Evolutionary conservation across 2,113 vertebrate genomes (phyloP), one percentile per base, ranked within the genome.

Genomic region (Lampris incognitus): DNA sequence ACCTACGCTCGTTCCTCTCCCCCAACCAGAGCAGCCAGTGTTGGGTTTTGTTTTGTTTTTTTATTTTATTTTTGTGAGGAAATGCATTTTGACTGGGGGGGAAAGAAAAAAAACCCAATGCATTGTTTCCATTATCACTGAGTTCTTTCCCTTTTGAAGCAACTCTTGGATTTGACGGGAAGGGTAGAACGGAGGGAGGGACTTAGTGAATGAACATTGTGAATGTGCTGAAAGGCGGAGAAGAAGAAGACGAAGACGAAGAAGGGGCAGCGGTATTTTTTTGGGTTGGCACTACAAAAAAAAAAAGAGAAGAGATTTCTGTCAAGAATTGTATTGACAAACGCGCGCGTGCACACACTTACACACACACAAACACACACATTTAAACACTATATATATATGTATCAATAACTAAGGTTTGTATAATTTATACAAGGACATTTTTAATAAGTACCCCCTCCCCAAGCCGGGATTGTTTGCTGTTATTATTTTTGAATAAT

Each of bases 381-480:
- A 79, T 42, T 66, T 58, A 57, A 73, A 75, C 81, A 71, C 82
- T 89, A 86, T 90, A 87, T 88, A 79, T 87, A 88, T 90, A 78
- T 89, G 85, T 87, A 88, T 82, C 83, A 69, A 87, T 82, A 86
- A 85, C 75, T 85, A 88, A 91, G 74, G 74, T 93, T 93, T 94
- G 81, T 92, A 93, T 93, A 79, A 92, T 93, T 93, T 93, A 91
- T 92, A 92, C 76, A 75, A 89, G 77, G 82, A 90, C 79, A 91
- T 90, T 91, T 94, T 85, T 90, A 81, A 89, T 74, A 69, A 76
- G 56, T 77, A 83, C 69, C 52, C 46, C 85, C 52, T 42, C 85
- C 82, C 84, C 85, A 10, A 66, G 62, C 79, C 74, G 72, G 84
- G 77, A 61, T 81, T 67, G 75, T 91, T 91, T 91, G 74, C 85